Evolutionary conservation across 1,140 invertebrate genomes (phyloP).

Genomic region (Lepidotrigona ventralis): DNA sequence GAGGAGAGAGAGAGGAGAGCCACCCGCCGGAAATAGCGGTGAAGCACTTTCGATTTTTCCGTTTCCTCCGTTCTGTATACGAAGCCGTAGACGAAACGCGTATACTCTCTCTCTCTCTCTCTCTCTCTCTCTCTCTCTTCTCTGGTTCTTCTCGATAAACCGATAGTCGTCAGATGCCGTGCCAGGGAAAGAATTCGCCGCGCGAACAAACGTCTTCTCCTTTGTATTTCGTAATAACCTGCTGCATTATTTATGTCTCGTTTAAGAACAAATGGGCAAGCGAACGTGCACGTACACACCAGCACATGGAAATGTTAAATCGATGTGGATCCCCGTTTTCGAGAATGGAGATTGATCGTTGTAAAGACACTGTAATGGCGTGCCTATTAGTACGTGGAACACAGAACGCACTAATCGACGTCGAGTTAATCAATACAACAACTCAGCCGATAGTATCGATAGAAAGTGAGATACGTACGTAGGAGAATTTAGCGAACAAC

Average conservation of each 20-base stretch:
- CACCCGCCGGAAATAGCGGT: constrained; percentile 41
- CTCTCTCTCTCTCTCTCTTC: no score
- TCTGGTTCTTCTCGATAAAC: not conserved
- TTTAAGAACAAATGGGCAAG: not conserved
- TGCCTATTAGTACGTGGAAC: not conserved
- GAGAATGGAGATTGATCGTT: not conserved
- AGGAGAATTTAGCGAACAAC: constrained; percentile 7
- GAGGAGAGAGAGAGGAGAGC: not conserved
- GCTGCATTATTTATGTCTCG: not conserved
- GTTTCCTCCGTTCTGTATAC: constrained; percentile 47
- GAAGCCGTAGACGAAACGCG: constrained; percentile 29
- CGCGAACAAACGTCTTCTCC: not conserved
- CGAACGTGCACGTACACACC: not conserved
- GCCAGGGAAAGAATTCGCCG: not conserved
- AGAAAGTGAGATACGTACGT: not conserved
- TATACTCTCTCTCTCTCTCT: not conserved
- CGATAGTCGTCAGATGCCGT: constrained; percentile 13
- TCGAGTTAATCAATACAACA: not conserved
- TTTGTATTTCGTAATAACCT: not conserved
- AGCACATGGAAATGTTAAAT: not conserved
- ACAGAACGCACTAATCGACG: not conserved
- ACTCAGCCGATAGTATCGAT: not conserved
- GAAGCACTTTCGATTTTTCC: constrained; percentile 57
- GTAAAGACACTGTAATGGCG: not conserved
- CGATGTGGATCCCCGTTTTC: not conserved